A percentile compares a stretch with the other conserved stretches of the same genome.
These are phyloP conservation scores for Eupelmus urozonus DNA, from an alignment of 2,888 invertebrate genomes.

Conservation along the genomic window DNA sequence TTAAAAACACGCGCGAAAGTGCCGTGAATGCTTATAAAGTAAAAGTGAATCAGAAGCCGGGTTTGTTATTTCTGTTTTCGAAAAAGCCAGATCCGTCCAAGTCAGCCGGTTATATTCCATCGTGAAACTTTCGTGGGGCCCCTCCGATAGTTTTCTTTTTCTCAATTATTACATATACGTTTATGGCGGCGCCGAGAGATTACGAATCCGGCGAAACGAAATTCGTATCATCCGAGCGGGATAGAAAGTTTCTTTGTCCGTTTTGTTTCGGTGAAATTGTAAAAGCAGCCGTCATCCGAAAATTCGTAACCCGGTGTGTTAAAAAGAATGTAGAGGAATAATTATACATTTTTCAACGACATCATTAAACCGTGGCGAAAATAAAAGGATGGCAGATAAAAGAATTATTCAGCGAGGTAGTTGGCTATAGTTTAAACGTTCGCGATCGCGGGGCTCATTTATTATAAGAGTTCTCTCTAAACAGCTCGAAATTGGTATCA, in stretches of 20 bases:
- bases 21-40: constrained; percentile 9
- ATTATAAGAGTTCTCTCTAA: background rate
- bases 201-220: background rate
- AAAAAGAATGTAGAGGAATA: background rate
- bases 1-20: constrained; percentile 30
- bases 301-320: constrained; percentile 11
- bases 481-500: constrained; percentile 32
- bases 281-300: constrained; percentile 24
- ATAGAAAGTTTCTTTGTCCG: constrained; percentile 39
- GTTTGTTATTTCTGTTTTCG: constrained; percentile 21
- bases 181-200: background rate
- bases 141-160: background rate
- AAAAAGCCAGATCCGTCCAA: constrained; percentile 10
- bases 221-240: background rate
- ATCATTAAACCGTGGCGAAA: background rate
- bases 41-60: constrained; percentile 30
- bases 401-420: background rate
- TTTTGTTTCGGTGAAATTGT: constrained; percentile 18
- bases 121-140: background rate
- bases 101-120: background rate
- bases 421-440: no score
- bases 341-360: background rate
- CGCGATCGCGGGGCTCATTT: background rate
- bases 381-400: background rate
- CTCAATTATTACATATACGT: background rate